These are phyloP conservation scores for Lathamus discolor DNA, from an alignment of 2,113 vertebrate species.

Conservation along the genomic window DNA sequence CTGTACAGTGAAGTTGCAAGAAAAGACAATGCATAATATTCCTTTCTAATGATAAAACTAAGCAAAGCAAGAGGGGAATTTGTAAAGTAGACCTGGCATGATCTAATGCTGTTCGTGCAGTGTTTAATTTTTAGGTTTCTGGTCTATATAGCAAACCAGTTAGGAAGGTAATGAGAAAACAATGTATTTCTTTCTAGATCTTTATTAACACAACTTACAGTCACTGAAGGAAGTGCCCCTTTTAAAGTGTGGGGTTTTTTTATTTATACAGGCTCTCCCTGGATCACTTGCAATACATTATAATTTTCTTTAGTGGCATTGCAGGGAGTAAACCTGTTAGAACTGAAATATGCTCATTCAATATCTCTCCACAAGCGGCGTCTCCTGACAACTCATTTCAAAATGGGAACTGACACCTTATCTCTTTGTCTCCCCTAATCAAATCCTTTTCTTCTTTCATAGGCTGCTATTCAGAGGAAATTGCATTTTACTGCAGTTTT, in stretches of 20 bases:
- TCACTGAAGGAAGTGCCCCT: neutral
- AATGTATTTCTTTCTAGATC: neutral
- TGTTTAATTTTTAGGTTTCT: neutral
- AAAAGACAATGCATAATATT: neutral
- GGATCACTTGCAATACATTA: neutral
- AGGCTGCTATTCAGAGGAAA: neutral
- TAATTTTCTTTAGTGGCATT: neutral
- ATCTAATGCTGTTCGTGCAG: neutral
- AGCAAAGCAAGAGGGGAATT: neutral
- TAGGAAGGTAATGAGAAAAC: neutral
- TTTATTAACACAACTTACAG: neutral
- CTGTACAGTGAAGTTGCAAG: neutral
- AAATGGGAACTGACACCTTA: constrained; percentile 28
- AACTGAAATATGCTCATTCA: constrained; percentile 1
- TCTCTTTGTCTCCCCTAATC: constrained; percentile 31
- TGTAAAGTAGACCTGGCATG: neutral
- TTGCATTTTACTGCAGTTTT: constrained; percentile 3
- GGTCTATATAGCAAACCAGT: neutral
- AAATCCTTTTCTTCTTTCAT: constrained; percentile 21
- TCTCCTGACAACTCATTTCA: constrained; percentile 26
- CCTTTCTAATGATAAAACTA: neutral
- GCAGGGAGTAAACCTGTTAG: neutral
- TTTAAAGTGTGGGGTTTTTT: neutral
- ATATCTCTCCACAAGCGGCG: neutral
- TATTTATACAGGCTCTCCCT: neutral